Percentiles rank a stretch among this genome's conserved stretches.
phyloP scores from a whole-genome alignment of 2,888 invertebrate genomes.

The Aelia acuminata region DNA sequence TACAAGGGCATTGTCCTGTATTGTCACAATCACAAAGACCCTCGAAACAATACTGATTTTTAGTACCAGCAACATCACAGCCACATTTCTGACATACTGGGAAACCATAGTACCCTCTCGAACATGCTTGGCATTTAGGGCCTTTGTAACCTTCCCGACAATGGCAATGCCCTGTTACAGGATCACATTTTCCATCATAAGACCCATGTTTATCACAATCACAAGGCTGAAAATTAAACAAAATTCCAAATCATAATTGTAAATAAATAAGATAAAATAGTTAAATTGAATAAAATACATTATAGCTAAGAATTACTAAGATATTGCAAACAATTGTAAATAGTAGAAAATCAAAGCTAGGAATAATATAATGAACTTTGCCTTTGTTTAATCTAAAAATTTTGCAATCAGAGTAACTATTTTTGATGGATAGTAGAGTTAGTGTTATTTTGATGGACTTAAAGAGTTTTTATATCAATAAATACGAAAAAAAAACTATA shows the following conservation, averaged over 20 bases:
- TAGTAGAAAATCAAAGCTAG: no score
- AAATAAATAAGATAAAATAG: neutral
- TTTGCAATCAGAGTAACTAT: no score
- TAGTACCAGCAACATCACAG: slow-evolving; percentile 80
- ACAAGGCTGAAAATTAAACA: slow-evolving; percentile 72
- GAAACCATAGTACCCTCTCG: slow-evolving; percentile 89
- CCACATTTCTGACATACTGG: slow-evolving; percentile 77
- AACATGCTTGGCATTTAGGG: slow-evolving; percentile 85
- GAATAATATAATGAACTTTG: no score
- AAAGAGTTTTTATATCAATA: no score
- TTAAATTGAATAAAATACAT: neutral
- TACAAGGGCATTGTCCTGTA: slow-evolving; percentile 89
- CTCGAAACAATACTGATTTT: slow-evolving; percentile 71
- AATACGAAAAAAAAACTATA: no score
- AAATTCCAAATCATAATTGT: neutral
- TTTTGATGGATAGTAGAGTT: no score
- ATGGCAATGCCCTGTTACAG: slow-evolving; percentile 79
- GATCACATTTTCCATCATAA: slow-evolving; percentile 78
- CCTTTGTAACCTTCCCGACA: slow-evolving; percentile 84
- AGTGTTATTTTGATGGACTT: no score
- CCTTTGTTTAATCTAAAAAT: no score
- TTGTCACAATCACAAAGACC: slow-evolving; percentile 82
- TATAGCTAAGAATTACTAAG: no score
- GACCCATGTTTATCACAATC: slow-evolving; percentile 82
- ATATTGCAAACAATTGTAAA: no score